A percentile compares a stretch with the other conserved stretches of the same genome.
Evolutionary conservation across 2,797 vertebrate genomes (phyloP).

Genomic region (Luscinia luscinia): DNA sequence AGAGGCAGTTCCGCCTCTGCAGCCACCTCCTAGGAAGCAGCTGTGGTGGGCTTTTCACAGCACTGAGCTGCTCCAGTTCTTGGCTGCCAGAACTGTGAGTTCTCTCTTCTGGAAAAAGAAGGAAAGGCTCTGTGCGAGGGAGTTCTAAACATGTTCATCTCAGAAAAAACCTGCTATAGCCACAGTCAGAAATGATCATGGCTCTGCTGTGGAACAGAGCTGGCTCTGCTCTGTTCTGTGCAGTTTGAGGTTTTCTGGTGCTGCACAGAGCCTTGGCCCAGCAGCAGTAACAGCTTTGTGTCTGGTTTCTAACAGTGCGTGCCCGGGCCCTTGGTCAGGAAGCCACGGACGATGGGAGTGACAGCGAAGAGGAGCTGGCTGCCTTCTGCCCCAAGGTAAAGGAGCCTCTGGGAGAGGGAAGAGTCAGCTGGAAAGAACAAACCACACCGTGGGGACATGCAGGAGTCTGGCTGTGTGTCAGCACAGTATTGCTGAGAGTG

Average conservation of each 20-base stretch:
- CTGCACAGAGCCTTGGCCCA: neutral
- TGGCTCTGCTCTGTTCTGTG: neutral
- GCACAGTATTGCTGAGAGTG: neutral
- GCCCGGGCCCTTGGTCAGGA: slow-evolving; percentile 76
- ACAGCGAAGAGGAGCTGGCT: slow-evolving; percentile 96
- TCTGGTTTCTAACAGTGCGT: slow-evolving; percentile 79
- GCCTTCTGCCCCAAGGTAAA: slow-evolving; percentile 94
- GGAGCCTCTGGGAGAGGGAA: accelerated
- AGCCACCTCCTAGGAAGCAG: neutral
- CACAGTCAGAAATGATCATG: neutral
- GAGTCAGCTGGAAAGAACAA: neutral
- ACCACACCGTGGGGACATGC: accelerated
- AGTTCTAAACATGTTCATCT: neutral
- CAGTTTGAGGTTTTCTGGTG: neutral
- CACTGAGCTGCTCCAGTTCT: neutral
- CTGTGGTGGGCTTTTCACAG: neutral
- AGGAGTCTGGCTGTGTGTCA: accelerated
- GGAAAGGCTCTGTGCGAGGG: neutral
- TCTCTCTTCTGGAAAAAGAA: neutral
- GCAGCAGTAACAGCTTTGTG: neutral
- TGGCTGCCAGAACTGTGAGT: neutral
- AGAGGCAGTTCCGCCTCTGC: neutral
- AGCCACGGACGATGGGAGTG: slow-evolving; percentile 80
- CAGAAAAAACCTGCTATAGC: neutral
- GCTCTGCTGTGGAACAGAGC: neutral